Conservation (phyloP, 2,797 vertebrate genomes). For the Rhincodon typus region DNA sequence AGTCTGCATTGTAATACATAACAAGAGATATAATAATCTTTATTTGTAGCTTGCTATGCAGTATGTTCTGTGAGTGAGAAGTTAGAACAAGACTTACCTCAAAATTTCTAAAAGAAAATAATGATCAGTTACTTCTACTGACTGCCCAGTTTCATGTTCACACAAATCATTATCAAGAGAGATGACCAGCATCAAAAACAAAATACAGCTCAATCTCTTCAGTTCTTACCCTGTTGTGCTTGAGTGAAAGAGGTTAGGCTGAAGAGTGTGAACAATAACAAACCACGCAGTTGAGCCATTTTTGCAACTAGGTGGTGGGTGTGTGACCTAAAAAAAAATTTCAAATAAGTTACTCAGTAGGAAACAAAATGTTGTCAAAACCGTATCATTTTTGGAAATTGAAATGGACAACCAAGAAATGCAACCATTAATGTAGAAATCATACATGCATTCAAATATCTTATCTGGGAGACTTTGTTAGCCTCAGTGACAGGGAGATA, state of each 20-base stretch:
- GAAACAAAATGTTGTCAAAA: neutral
- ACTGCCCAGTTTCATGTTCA: neutral
- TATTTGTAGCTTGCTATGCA: neutral
- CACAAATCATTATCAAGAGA: slow-evolving; percentile 29
- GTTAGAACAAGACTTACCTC: neutral
- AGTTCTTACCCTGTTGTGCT: slow-evolving; percentile 68
- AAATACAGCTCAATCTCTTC: slow-evolving; percentile 10
- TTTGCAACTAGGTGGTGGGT: slow-evolving; percentile 41
- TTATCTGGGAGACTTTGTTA: neutral
- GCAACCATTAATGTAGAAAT: neutral
- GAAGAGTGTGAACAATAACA: slow-evolving; percentile 59
- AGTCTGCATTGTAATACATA: neutral
- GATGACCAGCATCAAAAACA: neutral
- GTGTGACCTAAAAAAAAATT: slow-evolving; percentile 9
- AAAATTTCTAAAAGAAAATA: neutral
- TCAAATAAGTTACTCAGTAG: neutral
- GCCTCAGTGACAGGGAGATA: neutral
- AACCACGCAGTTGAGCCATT: slow-evolving; percentile 69
- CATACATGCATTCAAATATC: neutral
- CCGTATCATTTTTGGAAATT: neutral
- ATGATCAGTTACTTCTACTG: neutral
- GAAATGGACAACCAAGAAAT: neutral
- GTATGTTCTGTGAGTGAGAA: neutral
- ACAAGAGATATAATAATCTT: neutral
- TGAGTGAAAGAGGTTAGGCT: slow-evolving; percentile 58